Conservation (phyloP, 2,888 invertebrate species). For the Caenorhabditis angaria region DNA sequence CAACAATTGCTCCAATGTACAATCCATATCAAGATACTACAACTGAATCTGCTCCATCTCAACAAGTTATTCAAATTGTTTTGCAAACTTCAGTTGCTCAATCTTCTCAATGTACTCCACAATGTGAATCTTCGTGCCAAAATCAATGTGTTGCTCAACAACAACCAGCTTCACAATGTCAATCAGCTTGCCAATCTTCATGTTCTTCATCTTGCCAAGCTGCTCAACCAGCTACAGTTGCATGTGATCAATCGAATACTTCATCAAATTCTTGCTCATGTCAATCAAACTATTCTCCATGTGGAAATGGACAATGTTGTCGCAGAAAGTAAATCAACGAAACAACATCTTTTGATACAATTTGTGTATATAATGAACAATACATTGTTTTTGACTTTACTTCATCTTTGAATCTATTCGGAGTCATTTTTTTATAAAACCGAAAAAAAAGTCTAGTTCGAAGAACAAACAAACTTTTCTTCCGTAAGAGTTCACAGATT, state of each 20-base stretch:
- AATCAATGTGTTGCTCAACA: slow-evolving; percentile 52
- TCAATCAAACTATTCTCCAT: slow-evolving; percentile 51
- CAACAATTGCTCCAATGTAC: slow-evolving; percentile 15
- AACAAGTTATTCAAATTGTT: slow-evolving; percentile 37
- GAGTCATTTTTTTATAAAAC: no score
- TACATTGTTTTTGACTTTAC: slow-evolving; percentile 27
- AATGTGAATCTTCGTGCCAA: slow-evolving; percentile 53
- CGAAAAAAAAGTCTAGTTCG: no score
- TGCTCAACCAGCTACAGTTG: slow-evolving; percentile 40
- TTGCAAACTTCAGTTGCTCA: slow-evolving; percentile 48
- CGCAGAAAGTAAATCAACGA: slow-evolving; percentile 41
- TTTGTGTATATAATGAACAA: slow-evolving; percentile 10
- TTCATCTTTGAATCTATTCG: no score
- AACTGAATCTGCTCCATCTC: slow-evolving; percentile 10
- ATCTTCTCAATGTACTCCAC: slow-evolving; percentile 48
- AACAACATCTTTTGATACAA: no score
- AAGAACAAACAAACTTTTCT: no score
- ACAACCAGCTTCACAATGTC: slow-evolving; percentile 49
- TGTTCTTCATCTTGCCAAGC: slow-evolving; percentile 47
- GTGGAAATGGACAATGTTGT: slow-evolving; percentile 57
- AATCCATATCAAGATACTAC: slow-evolving; percentile 15
- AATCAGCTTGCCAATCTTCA: slow-evolving; percentile 47
- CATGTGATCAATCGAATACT: not conserved
- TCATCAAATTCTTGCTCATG: slow-evolving; percentile 26
- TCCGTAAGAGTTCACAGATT: no score